phyloP scores from a whole-genome alignment of 2,888 invertebrate genomes.

The Thysanoteuthis rhombus region DNA sequence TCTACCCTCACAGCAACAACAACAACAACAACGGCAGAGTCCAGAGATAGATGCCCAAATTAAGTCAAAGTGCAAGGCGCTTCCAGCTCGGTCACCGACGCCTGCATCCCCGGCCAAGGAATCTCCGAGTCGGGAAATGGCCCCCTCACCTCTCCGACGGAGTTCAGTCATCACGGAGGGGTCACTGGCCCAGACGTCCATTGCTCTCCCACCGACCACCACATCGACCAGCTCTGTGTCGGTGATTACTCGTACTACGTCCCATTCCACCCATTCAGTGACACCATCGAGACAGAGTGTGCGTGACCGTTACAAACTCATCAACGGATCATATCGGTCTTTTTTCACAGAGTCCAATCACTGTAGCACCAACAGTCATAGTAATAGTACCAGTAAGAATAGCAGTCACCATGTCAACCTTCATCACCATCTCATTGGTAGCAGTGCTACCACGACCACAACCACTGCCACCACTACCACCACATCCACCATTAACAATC shows the following conservation, averaged over 20 bases:
- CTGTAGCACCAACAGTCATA: constrained; percentile 17
- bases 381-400: background rate
- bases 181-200: background rate
- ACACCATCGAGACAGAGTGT: background rate
- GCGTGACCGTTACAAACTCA: background rate
- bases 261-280: constrained; percentile 20
- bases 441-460: background rate
- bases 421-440: background rate
- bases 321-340: constrained; percentile 26
- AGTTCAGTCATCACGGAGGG: constrained; percentile 30
- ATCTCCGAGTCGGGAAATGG: background rate
- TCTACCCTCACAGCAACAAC: background rate
- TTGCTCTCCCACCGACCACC: background rate
- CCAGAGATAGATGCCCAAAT: background rate
- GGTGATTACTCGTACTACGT: constrained; percentile 26
- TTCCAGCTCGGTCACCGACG: background rate
- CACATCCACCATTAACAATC: background rate
- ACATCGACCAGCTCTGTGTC: constrained; percentile 27
- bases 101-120: background rate
- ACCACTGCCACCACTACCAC: background rate
- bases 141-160: constrained; percentile 22
- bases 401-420: background rate
- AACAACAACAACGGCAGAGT: background rate
- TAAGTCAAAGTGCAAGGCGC: background rate
- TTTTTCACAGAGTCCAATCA: background rate